Percentiles rank a stretch among this genome's conserved stretches.
Evolutionary conservation across 2,888 invertebrate genomes (phyloP).

Genomic region (Acanthosepion lycidas): DNA sequence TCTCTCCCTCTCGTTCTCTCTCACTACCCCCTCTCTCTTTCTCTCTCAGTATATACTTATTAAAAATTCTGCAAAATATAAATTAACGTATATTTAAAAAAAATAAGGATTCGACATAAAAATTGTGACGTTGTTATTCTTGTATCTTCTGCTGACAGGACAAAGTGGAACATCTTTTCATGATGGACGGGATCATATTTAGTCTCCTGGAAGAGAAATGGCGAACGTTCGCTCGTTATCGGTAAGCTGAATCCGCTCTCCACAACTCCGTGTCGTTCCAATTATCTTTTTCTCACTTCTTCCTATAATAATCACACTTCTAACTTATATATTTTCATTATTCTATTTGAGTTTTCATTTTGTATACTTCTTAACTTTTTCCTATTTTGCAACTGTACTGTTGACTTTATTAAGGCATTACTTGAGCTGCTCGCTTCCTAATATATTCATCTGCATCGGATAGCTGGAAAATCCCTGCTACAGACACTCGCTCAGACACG

Average conservation of each 20-base stretch:
- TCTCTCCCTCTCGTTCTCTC: not conserved
- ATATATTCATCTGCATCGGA: too few species aligned
- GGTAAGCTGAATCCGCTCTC: slow-evolving; percentile 56
- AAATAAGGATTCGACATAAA: not conserved
- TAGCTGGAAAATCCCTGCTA: too few species aligned
- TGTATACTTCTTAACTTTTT: too few species aligned
- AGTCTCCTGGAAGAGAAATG: slow-evolving; percentile 96
- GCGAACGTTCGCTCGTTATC: slow-evolving; percentile 88
- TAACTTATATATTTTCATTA: too few species aligned
- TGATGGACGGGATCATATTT: slow-evolving; percentile 94
- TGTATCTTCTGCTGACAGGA: slow-evolving; percentile 79
- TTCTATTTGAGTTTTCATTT: too few species aligned
- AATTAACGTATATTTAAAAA: not conserved
- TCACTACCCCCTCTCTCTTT: too few species aligned
- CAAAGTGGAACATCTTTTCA: slow-evolving; percentile 92
- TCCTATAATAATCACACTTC: not conserved
- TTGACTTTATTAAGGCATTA: too few species aligned
- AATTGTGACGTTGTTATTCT: not conserved
- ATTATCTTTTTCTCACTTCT: not conserved
- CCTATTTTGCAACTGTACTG: too few species aligned
- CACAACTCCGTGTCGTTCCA: not conserved
- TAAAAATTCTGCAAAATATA: not conserved
- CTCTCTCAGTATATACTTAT: not conserved
- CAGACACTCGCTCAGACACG: too few species aligned
- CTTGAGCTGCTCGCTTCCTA: too few species aligned